A percentile compares a stretch with the other conserved stretches of the same genome.
phyloP scores from a whole-genome alignment of 2,113 vertebrate species.

The Urocitellus parryii region DNA sequence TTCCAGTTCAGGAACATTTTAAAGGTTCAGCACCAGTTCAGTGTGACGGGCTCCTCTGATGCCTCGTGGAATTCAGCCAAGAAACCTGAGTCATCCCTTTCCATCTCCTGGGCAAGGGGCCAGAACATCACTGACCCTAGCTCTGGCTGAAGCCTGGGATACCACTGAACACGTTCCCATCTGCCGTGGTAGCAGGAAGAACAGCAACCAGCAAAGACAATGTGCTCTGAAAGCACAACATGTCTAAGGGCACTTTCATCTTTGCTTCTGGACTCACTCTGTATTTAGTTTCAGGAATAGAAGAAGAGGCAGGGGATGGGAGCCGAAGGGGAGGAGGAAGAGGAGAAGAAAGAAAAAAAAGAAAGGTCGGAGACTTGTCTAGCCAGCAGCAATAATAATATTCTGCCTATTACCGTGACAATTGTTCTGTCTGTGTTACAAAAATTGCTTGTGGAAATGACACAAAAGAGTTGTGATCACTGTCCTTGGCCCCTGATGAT shows the following conservation, averaged over 20 bases:
- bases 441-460: not conserved
- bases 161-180: conserved; percentile 60
- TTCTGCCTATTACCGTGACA: not conserved
- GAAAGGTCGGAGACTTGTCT: not conserved
- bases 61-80: conserved; percentile 60
- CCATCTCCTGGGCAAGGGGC: conserved; percentile 63
- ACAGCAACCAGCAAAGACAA: conserved; percentile 38
- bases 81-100: conserved; percentile 67
- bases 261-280: conserved; percentile 33
- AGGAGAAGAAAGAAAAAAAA: too few species aligned
- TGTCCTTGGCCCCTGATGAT: conserved; percentile 2
- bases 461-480: not conserved
- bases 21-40: conserved; percentile 50
- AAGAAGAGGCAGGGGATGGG: not conserved
- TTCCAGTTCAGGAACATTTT: conserved; percentile 40
- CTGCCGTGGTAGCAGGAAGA: conserved; percentile 59
- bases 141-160: conserved; percentile 50
- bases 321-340: too few species aligned
- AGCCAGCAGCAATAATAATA: conserved; percentile 21
- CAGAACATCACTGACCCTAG: conserved; percentile 60
- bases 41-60: conserved; percentile 10
- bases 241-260: not conserved
- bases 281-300: conserved; percentile 44
- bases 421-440: not conserved
- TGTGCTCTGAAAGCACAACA: conserved; percentile 54